A percentile compares a stretch with the other conserved stretches of the same genome.
These are phyloP conservation scores for Cremastobaeus sp. DNA, from an alignment of 2,888 invertebrate genomes.

Conservation along the genomic window DNA sequence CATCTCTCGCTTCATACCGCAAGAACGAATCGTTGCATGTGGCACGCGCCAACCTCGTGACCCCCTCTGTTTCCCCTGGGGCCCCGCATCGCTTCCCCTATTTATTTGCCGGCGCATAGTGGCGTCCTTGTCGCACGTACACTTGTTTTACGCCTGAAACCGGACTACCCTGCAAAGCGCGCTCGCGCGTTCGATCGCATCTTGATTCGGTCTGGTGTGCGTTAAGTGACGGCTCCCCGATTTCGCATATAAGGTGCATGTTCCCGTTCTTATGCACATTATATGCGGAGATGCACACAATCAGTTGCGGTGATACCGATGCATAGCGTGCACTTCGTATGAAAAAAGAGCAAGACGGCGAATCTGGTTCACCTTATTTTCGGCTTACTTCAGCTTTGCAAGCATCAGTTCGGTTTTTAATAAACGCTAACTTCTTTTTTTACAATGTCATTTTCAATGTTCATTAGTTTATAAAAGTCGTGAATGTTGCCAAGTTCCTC, in stretches of 20 bases:
- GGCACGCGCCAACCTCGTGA: conserved; percentile 78
- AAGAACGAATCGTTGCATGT: conserved; percentile 74
- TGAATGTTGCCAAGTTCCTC: too few species aligned
- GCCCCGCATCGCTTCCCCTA: conserved; percentile 57
- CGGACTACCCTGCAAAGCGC: conserved; percentile 47
- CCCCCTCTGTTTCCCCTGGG: conserved; percentile 55
- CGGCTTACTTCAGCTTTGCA: too few species aligned
- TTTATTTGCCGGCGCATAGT: conserved; percentile 40
- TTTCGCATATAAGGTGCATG: conserved; percentile 48
- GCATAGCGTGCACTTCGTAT: not conserved
- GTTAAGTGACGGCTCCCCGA: conserved; percentile 57
- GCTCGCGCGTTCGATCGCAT: conserved; percentile 54
- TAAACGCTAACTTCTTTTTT: too few species aligned
- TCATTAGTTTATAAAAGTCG: too few species aligned
- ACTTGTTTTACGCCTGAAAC: conserved; percentile 74
- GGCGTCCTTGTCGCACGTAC: conserved; percentile 60
- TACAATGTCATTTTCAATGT: too few species aligned
- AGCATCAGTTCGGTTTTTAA: too few species aligned
- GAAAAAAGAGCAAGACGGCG: too few species aligned
- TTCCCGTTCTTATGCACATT: conserved; percentile 23
- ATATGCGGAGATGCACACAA: conserved; percentile 14
- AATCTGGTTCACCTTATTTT: too few species aligned
- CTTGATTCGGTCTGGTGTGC: conserved; percentile 53
- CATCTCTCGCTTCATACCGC: conserved; percentile 58
- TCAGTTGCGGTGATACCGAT: not conserved